Evolutionary conservation across 2,113 vertebrate genomes (phyloP).

Genomic region (Nothoprocta perdicaria): DNA sequence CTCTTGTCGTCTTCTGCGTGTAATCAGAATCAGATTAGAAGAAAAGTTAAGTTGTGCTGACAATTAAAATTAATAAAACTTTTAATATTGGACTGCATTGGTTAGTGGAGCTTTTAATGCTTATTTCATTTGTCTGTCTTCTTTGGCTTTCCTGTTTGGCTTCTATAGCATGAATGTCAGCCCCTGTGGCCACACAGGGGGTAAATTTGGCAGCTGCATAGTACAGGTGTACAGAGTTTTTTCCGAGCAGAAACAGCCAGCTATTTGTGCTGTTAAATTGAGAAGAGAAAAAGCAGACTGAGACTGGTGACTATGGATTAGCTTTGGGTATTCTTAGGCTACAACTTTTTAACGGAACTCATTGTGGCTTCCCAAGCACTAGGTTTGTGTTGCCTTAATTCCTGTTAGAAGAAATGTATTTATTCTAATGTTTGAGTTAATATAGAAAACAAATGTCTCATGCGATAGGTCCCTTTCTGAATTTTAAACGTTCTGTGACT

Average conservation of each 20-base stretch:
- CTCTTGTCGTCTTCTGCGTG: neutral
- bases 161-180: neutral
- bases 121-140: neutral
- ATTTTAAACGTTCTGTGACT: neutral
- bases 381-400: neutral
- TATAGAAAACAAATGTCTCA: neutral
- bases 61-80: neutral
- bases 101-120: neutral
- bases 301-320: neutral
- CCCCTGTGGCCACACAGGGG: constrained; percentile 16
- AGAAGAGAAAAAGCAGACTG: neutral
- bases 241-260: neutral
- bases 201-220: neutral
- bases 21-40: neutral
- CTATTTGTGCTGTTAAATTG: neutral
- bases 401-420: neutral
- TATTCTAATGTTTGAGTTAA: neutral
- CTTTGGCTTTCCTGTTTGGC: constrained; percentile 21
- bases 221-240: neutral
- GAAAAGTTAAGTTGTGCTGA: neutral
- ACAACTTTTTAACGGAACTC: neutral
- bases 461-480: neutral
- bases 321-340: neutral
- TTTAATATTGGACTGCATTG: neutral
- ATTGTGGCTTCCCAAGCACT: neutral